Evolutionary conservation across 2,888 invertebrate species (phyloP), one percentile per base, ranked within the genome.

Genomic region (Eupithecia pulchellata): DNA sequence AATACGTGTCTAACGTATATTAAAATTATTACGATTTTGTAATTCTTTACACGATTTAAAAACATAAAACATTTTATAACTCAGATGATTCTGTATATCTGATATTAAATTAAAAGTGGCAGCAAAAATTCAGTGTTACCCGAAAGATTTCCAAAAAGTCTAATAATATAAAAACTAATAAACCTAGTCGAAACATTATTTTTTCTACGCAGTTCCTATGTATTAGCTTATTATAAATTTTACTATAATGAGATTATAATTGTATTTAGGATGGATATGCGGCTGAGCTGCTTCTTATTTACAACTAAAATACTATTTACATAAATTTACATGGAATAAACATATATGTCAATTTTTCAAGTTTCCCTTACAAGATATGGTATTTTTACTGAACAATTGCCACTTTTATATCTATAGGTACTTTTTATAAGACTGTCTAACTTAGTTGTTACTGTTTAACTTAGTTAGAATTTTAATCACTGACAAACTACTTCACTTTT

Each of bases 231-330:
- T 39, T 36, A 14, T 47, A 20, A 80, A 68, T 79, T 82, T 70
- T 76, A 80, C 84, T 84, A 84, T 75, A 79, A 76, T 78, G 79
- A 83, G 82, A 84, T 85, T 86, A 86, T 80, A 82, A 85, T 81
- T 80, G 83, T 86, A 85, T 85, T 84, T 85, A 91, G 90, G 91
- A 92, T 91, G 92, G 92, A 92, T 92, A 92, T 91, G 91, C 89
- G 89, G 89, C 91, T 84, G 87, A 89, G 88, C 89, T 88, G 88
- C 85, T 84, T 77, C 85, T 85, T 86, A 73, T 89, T 85, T 88
- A 88, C 79, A 75, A 68, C 75, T 73, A 64, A 75, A 70, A 75
- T 74, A 78, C 73, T 91, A 90, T 90, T 84, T 90, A 91, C 91
- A 90, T 76, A 75, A 79, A 86, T 90, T 81, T 89, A 91, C 90